These are phyloP conservation scores for Diplosoma virens DNA, from an alignment of 23 tunicate species.

Conservation along the genomic window DNA sequence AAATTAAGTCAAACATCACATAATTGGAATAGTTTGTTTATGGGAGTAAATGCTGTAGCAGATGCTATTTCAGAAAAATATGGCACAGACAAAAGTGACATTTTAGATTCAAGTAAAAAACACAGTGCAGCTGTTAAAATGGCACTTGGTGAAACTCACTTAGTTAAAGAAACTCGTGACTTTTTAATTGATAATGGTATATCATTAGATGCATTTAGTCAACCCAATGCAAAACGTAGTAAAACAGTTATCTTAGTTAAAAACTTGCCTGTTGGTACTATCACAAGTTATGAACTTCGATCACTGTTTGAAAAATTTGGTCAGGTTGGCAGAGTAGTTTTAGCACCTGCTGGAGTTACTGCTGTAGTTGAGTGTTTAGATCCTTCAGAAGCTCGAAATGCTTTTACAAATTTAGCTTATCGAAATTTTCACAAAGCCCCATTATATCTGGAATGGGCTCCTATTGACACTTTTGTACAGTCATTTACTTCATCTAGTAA, in stretches of 20 bases:
- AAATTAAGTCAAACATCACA: slow-evolving; percentile 51
- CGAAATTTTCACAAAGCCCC: slow-evolving; percentile 82
- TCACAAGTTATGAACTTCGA: slow-evolving; percentile 71
- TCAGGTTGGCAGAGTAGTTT: slow-evolving; percentile 71
- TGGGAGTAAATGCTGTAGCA: slow-evolving; percentile 87
- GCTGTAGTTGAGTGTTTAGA: slow-evolving; percentile 81
- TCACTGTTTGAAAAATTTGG: slow-evolving; percentile 71
- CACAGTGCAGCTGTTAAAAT: slow-evolving; percentile 86
- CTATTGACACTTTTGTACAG: slow-evolving; percentile 42
- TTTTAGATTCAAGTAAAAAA: slow-evolving; percentile 36
- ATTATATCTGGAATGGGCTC: slow-evolving; percentile 98
- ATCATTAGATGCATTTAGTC: slow-evolving; percentile 64
- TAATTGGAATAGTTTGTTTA: slow-evolving; percentile 91
- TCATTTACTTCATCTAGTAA: background rate
- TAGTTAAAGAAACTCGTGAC: slow-evolving; percentile 80
- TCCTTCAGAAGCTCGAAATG: slow-evolving; percentile 69
- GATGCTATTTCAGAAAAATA: slow-evolving; percentile 81
- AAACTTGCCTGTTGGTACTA: slow-evolving; percentile 81
- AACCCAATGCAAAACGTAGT: slow-evolving; percentile 77
- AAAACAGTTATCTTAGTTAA: slow-evolving; percentile 84
- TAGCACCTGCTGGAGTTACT: slow-evolving; percentile 90
- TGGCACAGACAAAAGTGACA: slow-evolving; percentile 39
- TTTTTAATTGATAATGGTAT: slow-evolving; percentile 78
- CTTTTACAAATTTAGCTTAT: slow-evolving; percentile 85
- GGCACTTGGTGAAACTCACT: slow-evolving; percentile 91